phyloP scores from a whole-genome alignment of 2,797 vertebrate species.

The Sebastes alutus region DNA sequence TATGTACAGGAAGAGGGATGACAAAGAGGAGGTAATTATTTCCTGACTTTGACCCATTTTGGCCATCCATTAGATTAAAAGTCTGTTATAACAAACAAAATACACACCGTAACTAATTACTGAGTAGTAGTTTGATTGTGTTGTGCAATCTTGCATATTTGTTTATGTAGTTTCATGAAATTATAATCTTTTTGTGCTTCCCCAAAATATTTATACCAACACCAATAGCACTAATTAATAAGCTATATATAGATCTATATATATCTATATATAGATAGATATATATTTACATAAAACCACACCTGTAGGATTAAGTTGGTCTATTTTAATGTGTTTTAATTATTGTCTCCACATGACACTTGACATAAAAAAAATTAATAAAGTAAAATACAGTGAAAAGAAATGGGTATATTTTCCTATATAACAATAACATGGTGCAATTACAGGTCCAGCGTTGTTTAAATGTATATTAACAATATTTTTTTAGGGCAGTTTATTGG shows the following conservation, averaged over 20 bases:
- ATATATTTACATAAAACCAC: not conserved
- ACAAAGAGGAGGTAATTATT: constrained; percentile 91
- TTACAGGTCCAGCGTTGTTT: not conserved
- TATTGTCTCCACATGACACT: not conserved
- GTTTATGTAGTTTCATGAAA: not conserved
- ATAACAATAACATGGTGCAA: not conserved
- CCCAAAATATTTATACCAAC: not conserved
- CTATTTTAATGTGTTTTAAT: not conserved
- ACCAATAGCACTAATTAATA: not conserved
- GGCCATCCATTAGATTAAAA: not conserved
- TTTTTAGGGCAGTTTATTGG: fast-evolving
- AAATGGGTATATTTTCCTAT: not conserved
- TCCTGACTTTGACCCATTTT: not conserved
- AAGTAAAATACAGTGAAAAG: not conserved
- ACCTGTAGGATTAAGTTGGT: not conserved
- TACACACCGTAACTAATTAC: not conserved
- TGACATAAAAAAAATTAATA: not conserved
- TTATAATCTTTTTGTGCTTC: not conserved
- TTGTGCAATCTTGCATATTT: not conserved
- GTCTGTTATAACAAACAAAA: not conserved
- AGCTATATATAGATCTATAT: not conserved
- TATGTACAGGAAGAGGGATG: constrained; percentile 95
- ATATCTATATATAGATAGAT: too few species aligned
- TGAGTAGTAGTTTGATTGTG: not conserved
- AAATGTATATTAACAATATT: not conserved